Base-by-base conservation (phyloP, 2,888 invertebrate species). In the Mechanitis messenoides region DNA sequence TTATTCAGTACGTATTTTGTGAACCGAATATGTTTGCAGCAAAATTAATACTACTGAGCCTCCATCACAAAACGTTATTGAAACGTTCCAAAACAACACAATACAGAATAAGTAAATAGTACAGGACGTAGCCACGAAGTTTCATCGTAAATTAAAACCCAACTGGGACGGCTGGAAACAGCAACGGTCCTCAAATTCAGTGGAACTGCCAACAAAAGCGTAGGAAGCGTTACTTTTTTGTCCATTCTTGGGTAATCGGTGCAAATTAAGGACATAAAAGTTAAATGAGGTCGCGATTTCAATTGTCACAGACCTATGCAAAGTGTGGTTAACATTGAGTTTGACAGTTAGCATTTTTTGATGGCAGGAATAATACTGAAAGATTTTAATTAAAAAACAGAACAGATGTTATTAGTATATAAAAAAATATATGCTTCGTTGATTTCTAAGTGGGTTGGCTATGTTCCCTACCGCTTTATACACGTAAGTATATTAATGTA, bases 211-310 rank as follows among this genome's bases (percentile, higher is more conserved):
- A 75, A 81, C 80, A 81, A 84, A 79, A 74, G 76, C 72, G 69
- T 70, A 73, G 76, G 73, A 78, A 85, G 79, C 74, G 77, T 78
- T 75, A 74, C 67, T 74, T 75, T 76, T 42, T 77, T 75, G 71
- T 60, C 69, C 76, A 74, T 74, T 77, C 75, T 71, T 68, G 71
- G 73, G 74, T 77, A 80, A 83, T 77, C 80, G 76, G 76, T 73
- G 76, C 83, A 85, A 86, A 87, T 85, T 87, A 87, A 81, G 81
- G 77, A 73, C 76, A 81, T 84, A 83, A 85, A 83, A 80, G 78
- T 77, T 73, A 80, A 87, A 84, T 81, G 83, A 80, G 81, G 80
- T 78, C 78, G 78, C 78, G 77, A 79, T 80, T 80, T 78, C 81
- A 79, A 82, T 85, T 81, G 80, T 78, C 72, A 69, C 71, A 60